Evolutionary conservation across 2,113 vertebrate species (phyloP).

Genomic region (Heptranchias perlo): DNA sequence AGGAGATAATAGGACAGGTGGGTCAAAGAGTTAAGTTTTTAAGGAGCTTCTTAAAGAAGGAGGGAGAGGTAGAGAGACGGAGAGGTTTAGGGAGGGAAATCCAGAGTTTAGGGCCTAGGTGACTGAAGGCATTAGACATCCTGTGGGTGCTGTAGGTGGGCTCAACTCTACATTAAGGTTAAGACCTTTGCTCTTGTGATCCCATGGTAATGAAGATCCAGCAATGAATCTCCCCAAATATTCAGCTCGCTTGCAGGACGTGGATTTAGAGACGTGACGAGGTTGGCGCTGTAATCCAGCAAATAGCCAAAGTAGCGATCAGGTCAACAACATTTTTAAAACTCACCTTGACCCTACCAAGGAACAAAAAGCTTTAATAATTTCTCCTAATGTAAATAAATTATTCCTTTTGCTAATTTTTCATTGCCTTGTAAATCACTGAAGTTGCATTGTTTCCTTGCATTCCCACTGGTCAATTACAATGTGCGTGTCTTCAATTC

Average conservation of each 20-base stretch:
- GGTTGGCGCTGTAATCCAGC: background rate
- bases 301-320: background rate
- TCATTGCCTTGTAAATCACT: background rate
- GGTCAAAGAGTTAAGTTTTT: background rate
- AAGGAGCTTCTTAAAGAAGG: background rate
- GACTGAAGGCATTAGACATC: background rate
- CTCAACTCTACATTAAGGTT: background rate
- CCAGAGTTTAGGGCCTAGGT: too few relatives aligned
- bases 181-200: background rate
- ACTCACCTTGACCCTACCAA: background rate
- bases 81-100: too few relatives aligned
- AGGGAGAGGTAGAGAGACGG: background rate
- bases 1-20: background rate
- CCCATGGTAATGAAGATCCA: too few relatives aligned
- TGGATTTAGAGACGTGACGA: background rate
- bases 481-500: background rate
- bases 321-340: background rate
- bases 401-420: background rate
- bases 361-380: background rate
- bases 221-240: background rate
- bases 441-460: background rate
- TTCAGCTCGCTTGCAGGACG: background rate
- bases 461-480: background rate
- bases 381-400: background rate
- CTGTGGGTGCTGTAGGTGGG: background rate